These are phyloP conservation scores for Akabosia matsudoensis DNA, from an alignment of 1,140 invertebrate genomes.

Conservation along the genomic window DNA sequence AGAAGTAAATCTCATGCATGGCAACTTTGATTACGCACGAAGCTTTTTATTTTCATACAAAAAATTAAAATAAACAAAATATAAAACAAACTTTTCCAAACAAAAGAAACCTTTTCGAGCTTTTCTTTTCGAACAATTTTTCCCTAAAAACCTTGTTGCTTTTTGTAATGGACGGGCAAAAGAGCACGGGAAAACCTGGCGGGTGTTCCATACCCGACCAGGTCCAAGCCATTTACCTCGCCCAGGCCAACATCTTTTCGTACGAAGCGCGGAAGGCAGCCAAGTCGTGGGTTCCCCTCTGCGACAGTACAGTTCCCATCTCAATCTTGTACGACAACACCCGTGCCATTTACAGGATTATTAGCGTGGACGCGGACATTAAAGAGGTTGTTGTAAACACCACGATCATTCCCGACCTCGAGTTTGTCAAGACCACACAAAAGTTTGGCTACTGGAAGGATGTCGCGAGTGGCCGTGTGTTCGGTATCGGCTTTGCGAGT, in stretches of 20 bases:
- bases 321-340: slow-evolving; percentile 24
- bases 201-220: background rate
- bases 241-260: slow-evolving; percentile 17
- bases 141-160: no score
- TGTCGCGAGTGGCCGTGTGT: background rate
- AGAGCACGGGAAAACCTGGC: background rate
- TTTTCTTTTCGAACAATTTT: no score
- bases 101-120: no score
- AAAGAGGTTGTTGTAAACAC: slow-evolving; percentile 20
- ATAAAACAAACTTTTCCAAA: no score
- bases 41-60: background rate
- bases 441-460: slow-evolving; percentile 24
- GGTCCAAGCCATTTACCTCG: slow-evolving; percentile 18
- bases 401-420: background rate
- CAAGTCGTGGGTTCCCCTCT: slow-evolving; percentile 12
- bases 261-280: background rate
- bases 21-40: no score
- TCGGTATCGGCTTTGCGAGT: slow-evolving; percentile 6
- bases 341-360: slow-evolving; percentile 7
- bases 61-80: background rate
- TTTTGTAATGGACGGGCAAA: background rate
- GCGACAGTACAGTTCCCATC: background rate
- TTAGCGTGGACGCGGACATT: background rate
- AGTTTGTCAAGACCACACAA: slow-evolving; percentile 12
- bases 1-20: background rate